Conservation (phyloP, 64 coral and sea anemone species). For the Stylophora pistillata region DNA sequence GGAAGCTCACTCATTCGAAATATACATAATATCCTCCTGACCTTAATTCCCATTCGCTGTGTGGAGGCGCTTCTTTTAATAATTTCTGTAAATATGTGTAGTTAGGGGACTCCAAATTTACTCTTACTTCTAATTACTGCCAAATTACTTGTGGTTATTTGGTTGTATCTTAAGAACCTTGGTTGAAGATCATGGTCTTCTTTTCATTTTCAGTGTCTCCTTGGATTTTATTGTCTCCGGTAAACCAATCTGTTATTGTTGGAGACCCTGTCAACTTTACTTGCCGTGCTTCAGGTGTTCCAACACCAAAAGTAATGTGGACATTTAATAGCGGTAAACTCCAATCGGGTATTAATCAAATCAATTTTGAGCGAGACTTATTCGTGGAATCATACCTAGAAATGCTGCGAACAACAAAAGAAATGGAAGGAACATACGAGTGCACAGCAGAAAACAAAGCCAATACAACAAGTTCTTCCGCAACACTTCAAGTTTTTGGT, state of each 20-base stretch:
- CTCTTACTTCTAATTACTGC: background rate
- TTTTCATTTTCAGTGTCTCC: background rate
- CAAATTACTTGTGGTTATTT: background rate
- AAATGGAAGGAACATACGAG: slow-evolving; percentile 2
- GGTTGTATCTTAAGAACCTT: background rate
- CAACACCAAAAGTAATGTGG: background rate
- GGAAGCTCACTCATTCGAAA: too few relatives aligned
- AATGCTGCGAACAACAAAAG: background rate
- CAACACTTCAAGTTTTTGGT: slow-evolving; percentile 10
- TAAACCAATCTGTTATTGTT: slow-evolving; percentile 9
- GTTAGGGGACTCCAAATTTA: too few relatives aligned
- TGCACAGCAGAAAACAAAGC: slow-evolving; percentile 14
- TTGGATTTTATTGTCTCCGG: background rate
- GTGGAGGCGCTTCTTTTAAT: too few relatives aligned
- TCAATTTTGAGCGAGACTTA: background rate
- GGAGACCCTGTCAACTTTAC: background rate
- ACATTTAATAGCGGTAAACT: background rate
- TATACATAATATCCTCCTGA: too few relatives aligned
- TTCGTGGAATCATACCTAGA: background rate
- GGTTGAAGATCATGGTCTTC: background rate
- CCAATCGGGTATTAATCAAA: background rate
- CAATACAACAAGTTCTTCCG: background rate
- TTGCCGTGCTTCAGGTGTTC: slow-evolving; percentile 5
- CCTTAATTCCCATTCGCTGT: too few relatives aligned
- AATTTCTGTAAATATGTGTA: too few relatives aligned